A percentile compares a stretch with the other conserved stretches of the same genome.
Evolutionary conservation across 2,113 vertebrate genomes (phyloP).

Genomic region (Microtus oregoni): DNA sequence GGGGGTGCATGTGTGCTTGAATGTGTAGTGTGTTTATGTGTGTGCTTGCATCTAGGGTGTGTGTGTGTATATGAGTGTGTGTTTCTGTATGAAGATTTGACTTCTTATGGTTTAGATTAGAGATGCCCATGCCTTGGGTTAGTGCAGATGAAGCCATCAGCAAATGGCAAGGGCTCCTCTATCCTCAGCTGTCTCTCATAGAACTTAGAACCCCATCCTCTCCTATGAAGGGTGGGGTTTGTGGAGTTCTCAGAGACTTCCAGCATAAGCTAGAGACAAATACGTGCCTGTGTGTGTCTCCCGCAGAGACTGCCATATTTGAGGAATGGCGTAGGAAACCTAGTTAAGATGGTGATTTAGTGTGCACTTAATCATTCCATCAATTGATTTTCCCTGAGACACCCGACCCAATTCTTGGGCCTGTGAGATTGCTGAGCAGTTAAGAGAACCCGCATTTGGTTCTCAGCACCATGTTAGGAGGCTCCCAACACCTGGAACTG

Average conservation of each 20-base stretch:
- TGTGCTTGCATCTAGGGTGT: neutral
- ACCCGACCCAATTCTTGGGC: no score
- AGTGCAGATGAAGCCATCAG: neutral
- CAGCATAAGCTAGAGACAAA: neutral
- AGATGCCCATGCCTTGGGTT: neutral
- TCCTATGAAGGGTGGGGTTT: neutral
- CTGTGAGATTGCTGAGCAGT: no score
- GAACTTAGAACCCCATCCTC: neutral
- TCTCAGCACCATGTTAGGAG: neutral
- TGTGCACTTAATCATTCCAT: neutral
- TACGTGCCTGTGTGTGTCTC: neutral
- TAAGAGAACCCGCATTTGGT: neutral
- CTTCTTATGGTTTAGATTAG: neutral
- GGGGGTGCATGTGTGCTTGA: neutral
- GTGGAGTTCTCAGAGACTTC: neutral
- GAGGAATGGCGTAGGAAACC: neutral
- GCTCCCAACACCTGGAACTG: neutral
- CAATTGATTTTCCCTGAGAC: neutral
- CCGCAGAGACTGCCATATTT: neutral
- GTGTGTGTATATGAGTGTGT: neutral
- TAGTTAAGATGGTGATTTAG: neutral
- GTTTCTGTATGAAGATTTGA: constrained; percentile 16
- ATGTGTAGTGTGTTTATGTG: neutral
- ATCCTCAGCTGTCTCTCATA: neutral
- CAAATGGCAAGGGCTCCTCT: neutral